A percentile compares a stretch with the other conserved stretches of the same genome.
phyloP scores from a whole-genome alignment of 2,888 invertebrate species.

The Lutraria lutraria region DNA sequence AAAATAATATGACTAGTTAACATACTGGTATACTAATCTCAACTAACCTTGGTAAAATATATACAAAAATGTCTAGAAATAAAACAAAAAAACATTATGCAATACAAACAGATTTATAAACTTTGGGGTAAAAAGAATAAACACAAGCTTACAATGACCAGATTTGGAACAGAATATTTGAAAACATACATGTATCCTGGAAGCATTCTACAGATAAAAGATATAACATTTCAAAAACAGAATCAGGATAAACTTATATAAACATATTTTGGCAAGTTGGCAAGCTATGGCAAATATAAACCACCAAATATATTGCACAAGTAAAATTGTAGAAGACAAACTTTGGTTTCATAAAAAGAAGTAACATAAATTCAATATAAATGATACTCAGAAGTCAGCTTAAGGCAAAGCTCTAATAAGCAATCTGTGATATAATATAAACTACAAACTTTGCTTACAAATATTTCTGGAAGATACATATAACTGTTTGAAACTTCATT shows the following conservation, averaged over 20 bases:
- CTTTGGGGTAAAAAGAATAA: not conserved
- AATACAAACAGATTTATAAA: slow-evolving; percentile 4
- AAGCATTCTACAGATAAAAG: not conserved
- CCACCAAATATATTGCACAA: no score
- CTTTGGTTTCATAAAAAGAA: no score
- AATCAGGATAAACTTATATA: not conserved
- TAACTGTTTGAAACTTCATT: no score
- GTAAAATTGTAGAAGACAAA: no score
- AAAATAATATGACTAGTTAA: slow-evolving; percentile 10
- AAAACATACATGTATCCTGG: not conserved
- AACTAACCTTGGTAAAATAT: not conserved
- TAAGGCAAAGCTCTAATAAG: no score
- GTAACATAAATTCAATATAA: no score
- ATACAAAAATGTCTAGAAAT: not conserved
- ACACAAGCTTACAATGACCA: not conserved
- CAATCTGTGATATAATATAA: no score
- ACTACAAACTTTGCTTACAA: no score
- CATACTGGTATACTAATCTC: not conserved
- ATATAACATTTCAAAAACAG: not conserved
- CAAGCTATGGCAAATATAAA: not conserved
- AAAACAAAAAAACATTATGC: not conserved
- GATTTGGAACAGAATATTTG: not conserved
- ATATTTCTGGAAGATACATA: no score
- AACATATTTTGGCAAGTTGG: not conserved
- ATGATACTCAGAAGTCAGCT: no score